These are phyloP conservation scores for Trachymyrmex septentrionalis DNA, from an alignment of 1,140 invertebrate species.

Conservation along the genomic window DNA sequence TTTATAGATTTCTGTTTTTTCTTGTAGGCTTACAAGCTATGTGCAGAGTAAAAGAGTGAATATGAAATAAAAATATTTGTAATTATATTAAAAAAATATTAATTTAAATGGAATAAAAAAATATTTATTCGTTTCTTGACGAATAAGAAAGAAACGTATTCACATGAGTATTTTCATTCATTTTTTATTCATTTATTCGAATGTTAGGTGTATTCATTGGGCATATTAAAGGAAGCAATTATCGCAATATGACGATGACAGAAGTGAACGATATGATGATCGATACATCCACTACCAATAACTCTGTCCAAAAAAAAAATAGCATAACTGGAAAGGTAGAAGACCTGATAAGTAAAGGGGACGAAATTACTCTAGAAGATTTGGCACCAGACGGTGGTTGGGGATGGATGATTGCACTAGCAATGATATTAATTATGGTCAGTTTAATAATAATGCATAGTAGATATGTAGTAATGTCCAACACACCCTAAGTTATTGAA, in stretches of 20 bases:
- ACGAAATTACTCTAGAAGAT: constrained; percentile 77
- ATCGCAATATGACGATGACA: constrained; percentile 62
- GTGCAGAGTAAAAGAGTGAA: too few relatives aligned
- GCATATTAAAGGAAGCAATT: neutral
- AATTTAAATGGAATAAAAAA: too few relatives aligned
- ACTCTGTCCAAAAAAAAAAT: constrained; percentile 51
- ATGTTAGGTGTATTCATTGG: too few relatives aligned
- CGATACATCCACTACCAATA: neutral
- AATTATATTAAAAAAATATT: too few relatives aligned
- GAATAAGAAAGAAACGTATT: too few relatives aligned
- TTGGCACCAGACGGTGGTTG: constrained; percentile 88
- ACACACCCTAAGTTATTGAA: neutral
- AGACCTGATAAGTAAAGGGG: constrained; percentile 60
- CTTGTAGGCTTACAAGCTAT: too few relatives aligned
- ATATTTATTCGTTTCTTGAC: too few relatives aligned
- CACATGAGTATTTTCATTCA: too few relatives aligned
- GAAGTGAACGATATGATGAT: constrained; percentile 40
- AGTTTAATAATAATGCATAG: constrained; percentile 65
- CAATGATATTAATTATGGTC: constrained; percentile 84
- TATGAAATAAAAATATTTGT: too few relatives aligned
- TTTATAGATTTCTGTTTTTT: too few relatives aligned
- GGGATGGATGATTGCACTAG: constrained; percentile 87
- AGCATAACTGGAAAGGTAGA: constrained; percentile 19
- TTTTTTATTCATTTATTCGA: too few relatives aligned
- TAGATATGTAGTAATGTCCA: neutral